Percentiles rank a stretch among this genome's conserved stretches.
phyloP scores from a whole-genome alignment of 2,797 vertebrate genomes.

The Strix occidentalis region DNA sequence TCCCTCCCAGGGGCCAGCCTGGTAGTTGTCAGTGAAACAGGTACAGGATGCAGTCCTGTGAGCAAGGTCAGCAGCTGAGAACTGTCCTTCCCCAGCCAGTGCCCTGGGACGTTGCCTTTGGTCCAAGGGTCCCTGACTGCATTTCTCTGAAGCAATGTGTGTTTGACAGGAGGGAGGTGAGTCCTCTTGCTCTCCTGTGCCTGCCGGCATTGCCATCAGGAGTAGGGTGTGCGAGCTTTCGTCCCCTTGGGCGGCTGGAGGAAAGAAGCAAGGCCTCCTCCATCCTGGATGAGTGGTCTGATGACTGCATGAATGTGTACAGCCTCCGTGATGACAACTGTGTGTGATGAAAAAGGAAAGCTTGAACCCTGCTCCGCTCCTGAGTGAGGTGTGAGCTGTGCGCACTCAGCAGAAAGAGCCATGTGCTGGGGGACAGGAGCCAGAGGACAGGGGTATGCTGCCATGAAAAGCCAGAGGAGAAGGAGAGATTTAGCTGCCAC shows the following conservation, averaged over 20 bases:
- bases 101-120: neutral
- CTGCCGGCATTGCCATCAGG: neutral
- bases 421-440: accelerated
- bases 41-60: neutral
- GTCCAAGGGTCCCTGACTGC: accelerated
- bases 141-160: accelerated
- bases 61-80: neutral
- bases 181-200: neutral
- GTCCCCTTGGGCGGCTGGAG: accelerated
- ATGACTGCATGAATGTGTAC: accelerated
- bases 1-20: neutral
- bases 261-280: neutral
- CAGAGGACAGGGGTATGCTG: neutral
- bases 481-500: neutral
- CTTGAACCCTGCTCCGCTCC: too few relatives aligned
- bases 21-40: neutral
- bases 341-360: too few relatives aligned
- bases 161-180: neutral
- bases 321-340: accelerated
- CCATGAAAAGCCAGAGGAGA: neutral
- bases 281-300: neutral
- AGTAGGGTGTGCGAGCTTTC: accelerated
- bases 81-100: neutral
- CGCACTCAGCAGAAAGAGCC: accelerated
- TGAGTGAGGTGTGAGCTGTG: neutral